Conservation (phyloP, 2,888 invertebrate species). For the Ornithoptera priamus region DNA sequence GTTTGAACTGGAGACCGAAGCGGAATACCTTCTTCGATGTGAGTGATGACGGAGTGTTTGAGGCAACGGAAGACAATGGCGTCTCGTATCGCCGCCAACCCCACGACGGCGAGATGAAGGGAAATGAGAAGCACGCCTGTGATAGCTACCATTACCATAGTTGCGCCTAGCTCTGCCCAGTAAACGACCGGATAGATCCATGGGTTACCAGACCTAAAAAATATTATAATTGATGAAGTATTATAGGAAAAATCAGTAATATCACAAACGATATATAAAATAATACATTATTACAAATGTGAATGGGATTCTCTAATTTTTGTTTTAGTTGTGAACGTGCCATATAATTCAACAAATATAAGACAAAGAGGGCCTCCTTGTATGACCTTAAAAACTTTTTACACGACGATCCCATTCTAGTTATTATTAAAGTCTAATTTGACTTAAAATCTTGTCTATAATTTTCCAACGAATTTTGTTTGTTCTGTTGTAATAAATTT, state of each 20-base stretch:
- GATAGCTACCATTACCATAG: conserved; percentile 80
- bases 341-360: too few species aligned
- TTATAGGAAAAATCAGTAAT: too few species aligned
- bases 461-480: neutral
- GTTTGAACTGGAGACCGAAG: conserved; percentile 43
- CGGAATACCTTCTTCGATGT: conserved; percentile 50
- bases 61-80: conserved; percentile 44
- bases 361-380: too few species aligned
- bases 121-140: conserved; percentile 82
- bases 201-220: conserved; percentile 80
- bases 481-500: neutral
- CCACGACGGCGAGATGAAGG: conserved; percentile 81
- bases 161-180: conserved; percentile 84
- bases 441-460: too few species aligned
- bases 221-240: neutral
- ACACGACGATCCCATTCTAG: too few species aligned
- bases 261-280: too few species aligned
- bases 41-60: conserved; percentile 41
- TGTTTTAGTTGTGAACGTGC: too few species aligned
- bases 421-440: too few species aligned
- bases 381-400: too few species aligned
- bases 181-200: conserved; percentile 88
- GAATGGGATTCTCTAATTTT: too few species aligned
- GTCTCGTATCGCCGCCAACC: conserved; percentile 75
- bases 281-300: too few species aligned